Conservation (phyloP, 2,888 invertebrate genomes). For the Empis livida region DNA sequence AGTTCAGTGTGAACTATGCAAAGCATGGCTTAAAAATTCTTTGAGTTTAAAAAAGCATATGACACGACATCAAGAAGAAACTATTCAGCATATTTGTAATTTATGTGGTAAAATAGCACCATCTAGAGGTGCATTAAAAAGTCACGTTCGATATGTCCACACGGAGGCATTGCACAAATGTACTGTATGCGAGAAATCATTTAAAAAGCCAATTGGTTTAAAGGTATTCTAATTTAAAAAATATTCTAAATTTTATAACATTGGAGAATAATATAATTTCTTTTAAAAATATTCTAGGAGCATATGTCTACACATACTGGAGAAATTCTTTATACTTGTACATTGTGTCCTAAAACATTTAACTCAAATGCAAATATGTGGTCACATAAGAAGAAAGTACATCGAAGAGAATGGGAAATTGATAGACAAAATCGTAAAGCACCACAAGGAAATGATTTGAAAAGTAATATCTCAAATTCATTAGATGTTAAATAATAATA, state of each 20-base stretch:
- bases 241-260: too few relatives aligned
- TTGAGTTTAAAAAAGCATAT: constrained; percentile 31
- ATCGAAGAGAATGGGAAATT: constrained; percentile 14
- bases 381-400: constrained; percentile 17
- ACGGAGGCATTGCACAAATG: constrained; percentile 12
- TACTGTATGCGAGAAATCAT: constrained; percentile 16
- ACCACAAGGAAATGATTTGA: too few relatives aligned
- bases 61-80: constrained; percentile 25
- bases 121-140: constrained; percentile 29
- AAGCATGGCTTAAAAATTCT: constrained; percentile 16
- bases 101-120: constrained; percentile 31
- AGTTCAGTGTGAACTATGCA: constrained; percentile 17
- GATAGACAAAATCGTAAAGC: constrained; percentile 3
- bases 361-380: constrained; percentile 19
- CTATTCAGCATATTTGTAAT: constrained; percentile 24
- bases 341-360: constrained; percentile 18
- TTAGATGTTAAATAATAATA: too few relatives aligned
- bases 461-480: too few relatives aligned
- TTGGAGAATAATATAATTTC: too few relatives aligned
- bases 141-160: constrained; percentile 31
- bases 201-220: constrained; percentile 15
- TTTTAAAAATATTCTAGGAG: constrained; percentile 11
- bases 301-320: constrained; percentile 18
- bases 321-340: constrained; percentile 16
- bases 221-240: constrained; percentile 8